Evolutionary conservation across 2,888 invertebrate species (phyloP).

Genomic region (Aphidoletes aphidimyza): DNA sequence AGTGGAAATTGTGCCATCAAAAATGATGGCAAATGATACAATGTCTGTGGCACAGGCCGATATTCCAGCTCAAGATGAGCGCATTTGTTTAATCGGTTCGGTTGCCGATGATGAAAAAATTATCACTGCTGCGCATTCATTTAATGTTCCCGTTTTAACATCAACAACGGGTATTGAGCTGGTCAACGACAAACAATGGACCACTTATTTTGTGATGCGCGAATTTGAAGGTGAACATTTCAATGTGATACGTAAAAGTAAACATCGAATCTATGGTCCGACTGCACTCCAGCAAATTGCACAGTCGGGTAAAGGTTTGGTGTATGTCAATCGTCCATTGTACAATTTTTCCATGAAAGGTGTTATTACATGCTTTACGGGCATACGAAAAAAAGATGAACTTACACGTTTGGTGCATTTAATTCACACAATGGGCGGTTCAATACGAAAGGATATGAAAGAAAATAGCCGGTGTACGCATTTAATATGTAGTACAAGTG

Average conservation of each 20-base stretch:
- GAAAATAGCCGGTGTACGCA: conserved; percentile 83
- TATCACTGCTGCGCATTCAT: conserved; percentile 71
- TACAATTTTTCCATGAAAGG: conserved; percentile 90
- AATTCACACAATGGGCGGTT: conserved; percentile 97
- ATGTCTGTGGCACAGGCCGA: conserved; percentile 57
- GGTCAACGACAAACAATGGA: conserved; percentile 70
- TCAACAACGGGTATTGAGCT: conserved; percentile 73
- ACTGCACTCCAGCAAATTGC: conserved; percentile 82
- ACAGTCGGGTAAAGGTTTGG: conserved; percentile 75
- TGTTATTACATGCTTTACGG: conserved; percentile 90
- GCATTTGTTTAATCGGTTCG: conserved; percentile 74
- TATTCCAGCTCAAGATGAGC: conserved; percentile 68
- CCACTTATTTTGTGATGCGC: conserved; percentile 76
- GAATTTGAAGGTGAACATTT: conserved; percentile 77
- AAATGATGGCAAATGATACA: neutral
- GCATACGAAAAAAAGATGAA: conserved; percentile 89
- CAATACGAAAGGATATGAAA: conserved; percentile 90
- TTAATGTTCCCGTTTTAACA: conserved; percentile 72
- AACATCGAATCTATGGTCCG: conserved; percentile 81
- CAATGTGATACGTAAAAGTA: conserved; percentile 72
- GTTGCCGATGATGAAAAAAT: conserved; percentile 69
- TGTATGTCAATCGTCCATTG: conserved; percentile 75
- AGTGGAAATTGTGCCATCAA: neutral
- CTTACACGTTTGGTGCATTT: conserved; percentile 88
- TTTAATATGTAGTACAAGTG: conserved; percentile 88